These are phyloP conservation scores for Hirundo rustica DNA, from an alignment of 2,797 vertebrate species.

Conservation along the genomic window DNA sequence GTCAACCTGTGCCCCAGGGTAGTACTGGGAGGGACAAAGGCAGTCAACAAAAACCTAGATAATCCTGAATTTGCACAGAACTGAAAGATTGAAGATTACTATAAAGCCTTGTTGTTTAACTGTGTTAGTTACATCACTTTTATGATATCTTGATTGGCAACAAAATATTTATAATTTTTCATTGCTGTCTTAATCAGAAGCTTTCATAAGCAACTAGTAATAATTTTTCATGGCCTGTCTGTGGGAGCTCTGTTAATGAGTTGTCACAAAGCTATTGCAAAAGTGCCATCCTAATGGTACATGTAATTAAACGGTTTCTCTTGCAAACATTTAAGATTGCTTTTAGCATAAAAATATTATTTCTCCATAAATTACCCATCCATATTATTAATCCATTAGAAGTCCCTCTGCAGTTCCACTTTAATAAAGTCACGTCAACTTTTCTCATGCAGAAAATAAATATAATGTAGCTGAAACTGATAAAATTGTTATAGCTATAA, in stretches of 20 bases:
- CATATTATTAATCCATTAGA: conserved; percentile 57
- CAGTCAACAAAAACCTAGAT: neutral
- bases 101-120: neutral
- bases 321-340: conserved; percentile 67
- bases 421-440: neutral
- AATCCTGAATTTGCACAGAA: neutral
- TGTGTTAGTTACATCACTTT: conserved; percentile 50
- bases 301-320: conserved; percentile 74
- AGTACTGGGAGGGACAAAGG: neutral
- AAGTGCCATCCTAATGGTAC: conserved; percentile 70
- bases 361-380: conserved; percentile 42
- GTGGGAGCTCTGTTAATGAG: conserved; percentile 69
- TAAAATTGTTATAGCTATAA: neutral
- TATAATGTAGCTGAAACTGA: neutral
- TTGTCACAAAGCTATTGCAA: conserved; percentile 60
- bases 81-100: neutral
- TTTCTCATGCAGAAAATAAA: conserved; percentile 41
- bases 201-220: conserved; percentile 67
- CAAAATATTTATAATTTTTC: conserved; percentile 71
- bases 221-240: conserved; percentile 73
- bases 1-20: neutral
- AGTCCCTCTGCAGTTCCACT: neutral
- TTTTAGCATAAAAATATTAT: conserved; percentile 62
- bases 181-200: conserved; percentile 70
- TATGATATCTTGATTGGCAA: conserved; percentile 72